Conservation (phyloP, 2,113 vertebrate species). For the Phrynosoma blainvillii region DNA sequence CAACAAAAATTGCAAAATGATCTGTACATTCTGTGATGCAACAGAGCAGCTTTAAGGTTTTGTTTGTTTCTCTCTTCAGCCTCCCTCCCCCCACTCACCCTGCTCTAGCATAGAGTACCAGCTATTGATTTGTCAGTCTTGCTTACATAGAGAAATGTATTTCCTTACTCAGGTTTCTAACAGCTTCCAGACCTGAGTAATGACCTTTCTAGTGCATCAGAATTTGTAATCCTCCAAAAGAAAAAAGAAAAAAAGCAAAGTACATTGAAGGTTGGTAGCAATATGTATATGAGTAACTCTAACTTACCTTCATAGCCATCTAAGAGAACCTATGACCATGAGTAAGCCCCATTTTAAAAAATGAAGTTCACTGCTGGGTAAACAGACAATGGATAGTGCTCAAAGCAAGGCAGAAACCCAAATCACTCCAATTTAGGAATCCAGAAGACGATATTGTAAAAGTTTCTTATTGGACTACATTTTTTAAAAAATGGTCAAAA, state of each 20-base stretch:
- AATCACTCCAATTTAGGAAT: not conserved
- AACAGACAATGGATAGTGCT: not conserved
- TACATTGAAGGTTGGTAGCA: not conserved
- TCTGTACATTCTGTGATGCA: not conserved
- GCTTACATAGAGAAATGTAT: constrained; percentile 54
- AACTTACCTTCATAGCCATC: not conserved
- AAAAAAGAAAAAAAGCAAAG: not conserved
- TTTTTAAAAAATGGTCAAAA: too few species aligned
- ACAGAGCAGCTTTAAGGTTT: constrained; percentile 35
- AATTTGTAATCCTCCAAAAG: constrained; percentile 51
- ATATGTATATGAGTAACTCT: not conserved
- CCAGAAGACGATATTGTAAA: not conserved
- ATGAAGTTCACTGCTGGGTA: not conserved
- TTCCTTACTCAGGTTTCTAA: constrained; percentile 60
- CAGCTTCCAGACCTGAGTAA: constrained; percentile 47
- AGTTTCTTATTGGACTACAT: not conserved
- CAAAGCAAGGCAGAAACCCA: not conserved
- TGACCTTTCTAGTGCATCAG: constrained; percentile 47
- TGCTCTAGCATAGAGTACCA: constrained; percentile 41
- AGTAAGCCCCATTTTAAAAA: not conserved
- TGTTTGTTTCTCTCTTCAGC: not conserved
- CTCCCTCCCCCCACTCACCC: not conserved
- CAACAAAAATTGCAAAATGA: constrained; percentile 4
- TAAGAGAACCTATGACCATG: not conserved
- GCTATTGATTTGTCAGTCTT: constrained; percentile 60